Percentiles rank a stretch among this genome's conserved stretches.
These are phyloP conservation scores for Pantala flavescens DNA, from an alignment of 1,140 invertebrate species.

Conservation along the genomic window DNA sequence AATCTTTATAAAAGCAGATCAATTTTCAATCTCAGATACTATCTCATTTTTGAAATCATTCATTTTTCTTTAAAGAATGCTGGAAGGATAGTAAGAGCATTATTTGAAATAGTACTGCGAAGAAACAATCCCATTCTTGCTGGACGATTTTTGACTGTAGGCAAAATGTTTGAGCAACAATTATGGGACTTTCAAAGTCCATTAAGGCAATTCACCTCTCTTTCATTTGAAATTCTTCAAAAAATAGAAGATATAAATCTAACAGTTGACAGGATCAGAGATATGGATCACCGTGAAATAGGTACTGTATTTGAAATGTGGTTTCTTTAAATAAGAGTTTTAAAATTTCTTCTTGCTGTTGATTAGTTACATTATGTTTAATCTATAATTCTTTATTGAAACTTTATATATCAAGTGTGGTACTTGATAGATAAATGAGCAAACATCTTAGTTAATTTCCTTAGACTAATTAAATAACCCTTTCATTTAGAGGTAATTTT, in stretches of 20 bases:
- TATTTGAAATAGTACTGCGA: conserved; percentile 88
- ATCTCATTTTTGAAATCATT: background rate
- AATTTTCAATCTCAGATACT: too few species aligned
- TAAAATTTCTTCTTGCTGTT: too few species aligned
- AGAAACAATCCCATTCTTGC: conserved; percentile 85
- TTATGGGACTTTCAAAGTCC: conserved; percentile 83
- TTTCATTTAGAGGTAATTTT: too few species aligned
- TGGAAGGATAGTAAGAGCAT: conserved; percentile 73
- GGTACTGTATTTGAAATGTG: conserved; percentile 45
- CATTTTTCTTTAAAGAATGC: conserved; percentile 58
- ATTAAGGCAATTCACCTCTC: conserved; percentile 70
- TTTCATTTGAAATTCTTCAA: conserved; percentile 65
- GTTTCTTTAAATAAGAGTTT: too few species aligned
- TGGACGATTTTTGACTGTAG: conserved; percentile 63
- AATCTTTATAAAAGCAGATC: too few species aligned
- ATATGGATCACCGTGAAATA: conserved; percentile 80
- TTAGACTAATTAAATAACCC: too few species aligned
- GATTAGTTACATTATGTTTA: too few species aligned
- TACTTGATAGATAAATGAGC: too few species aligned
- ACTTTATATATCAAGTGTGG: too few species aligned
- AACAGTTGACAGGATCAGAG: conserved; percentile 62
- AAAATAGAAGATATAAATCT: conserved; percentile 72
- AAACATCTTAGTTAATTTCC: too few species aligned
- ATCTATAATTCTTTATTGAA: too few species aligned
- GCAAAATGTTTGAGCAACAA: conserved; percentile 82